Base-by-base conservation (phyloP, 2,797 vertebrate species). In the Falco novaeseelandiae region DNA sequence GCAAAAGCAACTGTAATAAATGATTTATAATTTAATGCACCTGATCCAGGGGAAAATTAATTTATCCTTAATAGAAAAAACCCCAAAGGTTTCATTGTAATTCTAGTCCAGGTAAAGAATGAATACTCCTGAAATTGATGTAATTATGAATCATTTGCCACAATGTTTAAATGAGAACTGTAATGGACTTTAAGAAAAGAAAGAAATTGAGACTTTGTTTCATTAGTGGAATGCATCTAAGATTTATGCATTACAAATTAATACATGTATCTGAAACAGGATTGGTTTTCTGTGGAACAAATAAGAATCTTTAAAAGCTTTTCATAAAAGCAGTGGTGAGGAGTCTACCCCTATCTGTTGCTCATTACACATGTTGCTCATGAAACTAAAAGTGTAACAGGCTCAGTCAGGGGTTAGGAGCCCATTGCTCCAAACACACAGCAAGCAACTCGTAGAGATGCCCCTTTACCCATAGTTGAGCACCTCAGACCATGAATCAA, bases 91-190 rank as follows among this genome's bases (percentile, higher is more conserved):
- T 95, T 93, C 21, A 55, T 96, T 97, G 26, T 46, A 86, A 93
- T 96, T 89, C 82, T 91, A 71, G 44, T 70, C 73, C 95, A 87
- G 29, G 25, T 77, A 91, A 93, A 94, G 61, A 96, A 83, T 51
- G 74, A 96, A 87, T 83, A 62, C 12, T 79, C 71, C 73, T 66
- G 72, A 95, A 95, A 95, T 22, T 52, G 34, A 87, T 85, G 38
- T 87, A 97, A 97, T 96, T 96, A 87, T 78, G 85, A 87, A 86
- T 93, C 79, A 96, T 93, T 83, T 89, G 36, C 44, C 52, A 46
- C 77, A 71, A 71, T 36, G 51, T 67, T 97, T 95, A 96, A 93
- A 93, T 46, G 59, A 84, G 71, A 89, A 73, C 14, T 77, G 13
- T 34, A 93, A 89, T 61, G 32, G 22, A 61, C 59, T 87, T 38